Percentiles rank a stretch among this genome's conserved stretches.
Conservation (phyloP, 2,888 invertebrate genomes). For the Mactromeris polynyma region DNA sequence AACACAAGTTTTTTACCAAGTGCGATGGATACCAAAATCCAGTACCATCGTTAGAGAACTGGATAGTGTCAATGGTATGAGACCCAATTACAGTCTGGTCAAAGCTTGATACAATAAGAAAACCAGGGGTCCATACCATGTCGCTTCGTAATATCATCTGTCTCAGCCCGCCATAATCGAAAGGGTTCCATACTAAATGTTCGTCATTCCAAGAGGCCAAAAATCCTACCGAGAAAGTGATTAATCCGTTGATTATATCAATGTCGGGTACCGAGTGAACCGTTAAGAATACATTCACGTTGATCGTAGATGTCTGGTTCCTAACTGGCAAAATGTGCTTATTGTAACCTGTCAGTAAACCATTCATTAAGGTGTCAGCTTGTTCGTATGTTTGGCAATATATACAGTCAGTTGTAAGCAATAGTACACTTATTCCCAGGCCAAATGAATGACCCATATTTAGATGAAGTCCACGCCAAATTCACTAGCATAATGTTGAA, state of each 20-base stretch:
- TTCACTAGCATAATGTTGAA: too few species aligned
- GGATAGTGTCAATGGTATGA: not conserved
- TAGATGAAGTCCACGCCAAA: not conserved
- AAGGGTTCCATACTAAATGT: constrained; percentile 46
- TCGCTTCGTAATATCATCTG: constrained; percentile 30
- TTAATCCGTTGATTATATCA: constrained; percentile 58
- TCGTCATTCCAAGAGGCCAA: constrained; percentile 59
- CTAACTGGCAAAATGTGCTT: constrained; percentile 51
- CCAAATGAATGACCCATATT: not conserved
- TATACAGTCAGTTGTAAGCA: not conserved
- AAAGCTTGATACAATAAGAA: not conserved
- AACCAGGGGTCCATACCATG: constrained; percentile 60
- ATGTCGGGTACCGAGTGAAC: constrained; percentile 61
- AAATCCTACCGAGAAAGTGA: constrained; percentile 57
- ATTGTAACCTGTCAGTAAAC: constrained; percentile 35
- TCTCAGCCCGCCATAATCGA: constrained; percentile 22
- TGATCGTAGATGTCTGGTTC: constrained; percentile 30
- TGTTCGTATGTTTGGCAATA: constrained; percentile 5
- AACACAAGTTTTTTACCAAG: not conserved
- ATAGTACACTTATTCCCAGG: not conserved
- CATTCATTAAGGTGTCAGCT: not conserved
- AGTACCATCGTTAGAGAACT: not conserved
- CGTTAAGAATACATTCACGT: constrained; percentile 28
- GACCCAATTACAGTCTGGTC: not conserved
- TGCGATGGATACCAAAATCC: not conserved